These are phyloP conservation scores for Natrix natrix DNA, from an alignment of 2,797 vertebrate genomes.

Conservation along the genomic window DNA sequence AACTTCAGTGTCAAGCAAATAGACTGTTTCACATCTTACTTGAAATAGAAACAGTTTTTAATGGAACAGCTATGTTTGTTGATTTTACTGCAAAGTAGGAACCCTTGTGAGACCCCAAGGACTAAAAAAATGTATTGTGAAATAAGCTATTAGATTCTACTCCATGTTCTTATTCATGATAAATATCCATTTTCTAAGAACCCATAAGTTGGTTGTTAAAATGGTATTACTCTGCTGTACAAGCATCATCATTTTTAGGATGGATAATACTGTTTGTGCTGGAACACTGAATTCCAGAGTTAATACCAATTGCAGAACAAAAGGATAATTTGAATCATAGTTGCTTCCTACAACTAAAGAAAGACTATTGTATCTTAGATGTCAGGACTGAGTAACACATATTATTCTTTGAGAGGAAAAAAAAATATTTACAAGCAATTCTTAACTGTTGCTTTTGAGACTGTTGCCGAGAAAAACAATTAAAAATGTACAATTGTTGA, in stretches of 20 bases:
- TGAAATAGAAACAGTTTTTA: background rate
- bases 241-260: background rate
- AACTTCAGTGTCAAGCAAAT: slow-evolving; percentile 3
- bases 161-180: background rate
- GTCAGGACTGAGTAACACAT: background rate
- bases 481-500: background rate
- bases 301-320: background rate
- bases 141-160: background rate
- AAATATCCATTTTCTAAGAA: background rate
- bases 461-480: background rate
- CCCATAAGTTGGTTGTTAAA: background rate
- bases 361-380: background rate
- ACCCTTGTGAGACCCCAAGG: background rate
- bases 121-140: background rate
- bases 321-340: background rate
- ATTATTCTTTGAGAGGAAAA: background rate
- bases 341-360: background rate
- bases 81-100: background rate
- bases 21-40: background rate
- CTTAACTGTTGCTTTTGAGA: background rate
- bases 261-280: background rate
- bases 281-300: background rate
- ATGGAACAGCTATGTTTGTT: background rate
- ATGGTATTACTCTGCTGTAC: background rate
- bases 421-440: background rate